These are phyloP conservation scores for Corythoichthys haematopterus DNA, from an alignment of 2,113 vertebrate genomes.

Conservation along the genomic window DNA sequence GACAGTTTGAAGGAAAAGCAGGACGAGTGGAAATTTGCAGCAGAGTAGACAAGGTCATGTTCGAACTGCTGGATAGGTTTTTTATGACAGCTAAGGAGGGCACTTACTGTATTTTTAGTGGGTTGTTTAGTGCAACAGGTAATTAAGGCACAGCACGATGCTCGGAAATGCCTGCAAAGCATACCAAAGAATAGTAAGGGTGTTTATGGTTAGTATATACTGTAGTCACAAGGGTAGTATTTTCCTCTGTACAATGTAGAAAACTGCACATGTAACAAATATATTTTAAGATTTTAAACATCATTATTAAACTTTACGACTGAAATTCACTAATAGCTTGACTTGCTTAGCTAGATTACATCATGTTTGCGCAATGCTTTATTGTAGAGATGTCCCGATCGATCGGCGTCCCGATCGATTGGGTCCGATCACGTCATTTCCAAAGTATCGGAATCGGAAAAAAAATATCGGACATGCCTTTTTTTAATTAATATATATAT, in stretches of 20 bases:
- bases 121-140: conserved; percentile 50
- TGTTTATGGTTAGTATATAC: neutral
- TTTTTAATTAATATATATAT: too few relatives aligned
- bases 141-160: conserved; percentile 26
- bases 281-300: neutral
- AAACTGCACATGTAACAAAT: neutral
- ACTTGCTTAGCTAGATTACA: neutral
- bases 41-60: conserved; percentile 52
- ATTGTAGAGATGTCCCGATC: too few relatives aligned
- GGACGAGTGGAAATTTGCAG: conserved; percentile 48
- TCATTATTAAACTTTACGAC: neutral
- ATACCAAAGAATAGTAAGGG: conserved; percentile 11
- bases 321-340: neutral
- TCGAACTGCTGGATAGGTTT: conserved; percentile 52
- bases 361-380: neutral
- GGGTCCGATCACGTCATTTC: too few relatives aligned
- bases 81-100: conserved; percentile 43
- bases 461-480: too few relatives aligned
- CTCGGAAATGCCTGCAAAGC: conserved; percentile 16
- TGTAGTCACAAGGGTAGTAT: neutral
- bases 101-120: conserved; percentile 43
- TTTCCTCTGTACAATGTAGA: neutral
- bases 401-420: too few relatives aligned
- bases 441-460: too few relatives aligned
- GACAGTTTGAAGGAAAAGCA: conserved; percentile 46